A percentile compares a stretch with the other conserved stretches of the same genome.
Conservation (phyloP, 2,888 invertebrate species). For the Tricholauxania praeusta region DNA sequence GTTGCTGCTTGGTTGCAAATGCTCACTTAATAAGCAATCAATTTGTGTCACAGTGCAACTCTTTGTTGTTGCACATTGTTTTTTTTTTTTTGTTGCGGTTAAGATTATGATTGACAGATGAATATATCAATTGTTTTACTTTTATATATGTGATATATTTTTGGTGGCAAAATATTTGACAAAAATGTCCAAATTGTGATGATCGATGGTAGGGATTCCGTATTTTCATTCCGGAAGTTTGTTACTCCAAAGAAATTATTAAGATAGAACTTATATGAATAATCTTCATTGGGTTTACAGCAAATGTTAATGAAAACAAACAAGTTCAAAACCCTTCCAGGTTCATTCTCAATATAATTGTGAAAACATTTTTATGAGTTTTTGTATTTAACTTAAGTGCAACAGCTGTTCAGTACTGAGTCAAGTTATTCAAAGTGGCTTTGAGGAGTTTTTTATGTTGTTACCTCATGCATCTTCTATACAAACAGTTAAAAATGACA, state of each 20-base stretch:
- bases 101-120: constrained; percentile 24
- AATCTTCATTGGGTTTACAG: too few species aligned
- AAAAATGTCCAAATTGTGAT: constrained; percentile 6
- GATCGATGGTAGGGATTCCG: constrained; percentile 15
- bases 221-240: too few species aligned
- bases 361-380: too few species aligned
- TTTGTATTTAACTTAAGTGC: not conserved
- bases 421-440: not conserved
- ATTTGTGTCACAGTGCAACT: constrained; percentile 32
- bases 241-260: too few species aligned
- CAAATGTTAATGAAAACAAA: too few species aligned
- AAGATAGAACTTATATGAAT: too few species aligned
- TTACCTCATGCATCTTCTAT: not conserved
- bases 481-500: not conserved
- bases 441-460: too few species aligned
- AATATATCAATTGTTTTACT: constrained; percentile 7
- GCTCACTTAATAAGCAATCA: constrained; percentile 40
- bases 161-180: constrained; percentile 3
- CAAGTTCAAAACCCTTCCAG: too few species aligned
- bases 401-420: constrained; percentile 5
- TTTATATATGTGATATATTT: not conserved
- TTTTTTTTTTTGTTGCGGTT: not conserved
- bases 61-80: not conserved
- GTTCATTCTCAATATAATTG: too few species aligned
- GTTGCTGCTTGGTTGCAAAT: constrained; percentile 30